A percentile compares a stretch with the other conserved stretches of the same genome.
phyloP scores from a whole-genome alignment of 1,140 invertebrate genomes.

The Heterodera carotae region DNA sequence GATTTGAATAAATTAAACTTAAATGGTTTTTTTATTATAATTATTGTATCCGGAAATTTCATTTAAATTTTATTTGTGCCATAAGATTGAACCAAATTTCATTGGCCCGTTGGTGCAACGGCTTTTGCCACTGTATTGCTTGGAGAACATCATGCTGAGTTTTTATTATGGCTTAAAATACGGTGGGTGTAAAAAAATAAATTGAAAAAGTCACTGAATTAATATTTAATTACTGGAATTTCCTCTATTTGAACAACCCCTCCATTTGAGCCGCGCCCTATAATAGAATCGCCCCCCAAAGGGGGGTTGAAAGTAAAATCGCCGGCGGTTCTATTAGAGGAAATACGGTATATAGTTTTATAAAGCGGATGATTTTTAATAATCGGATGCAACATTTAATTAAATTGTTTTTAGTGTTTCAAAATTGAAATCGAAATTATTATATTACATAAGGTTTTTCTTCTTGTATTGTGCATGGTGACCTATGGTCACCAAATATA shows the following conservation, averaged over 20 bases:
- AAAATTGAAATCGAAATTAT: background rate
- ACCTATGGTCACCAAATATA: slow-evolving; percentile 53
- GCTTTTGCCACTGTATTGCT: slow-evolving; percentile 31
- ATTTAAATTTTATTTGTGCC: too few species aligned
- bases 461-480: slow-evolving; percentile 43
- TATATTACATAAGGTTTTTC: slow-evolving; percentile 38
- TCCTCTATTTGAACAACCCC: too few species aligned
- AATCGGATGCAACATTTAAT: too few species aligned
- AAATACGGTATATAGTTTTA: slow-evolving; percentile 24
- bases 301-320: too few species aligned
- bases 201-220: too few species aligned
- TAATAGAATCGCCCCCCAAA: too few species aligned
- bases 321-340: too few species aligned
- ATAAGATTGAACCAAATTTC: slow-evolving; percentile 47
- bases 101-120: slow-evolving; percentile 39
- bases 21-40: background rate
- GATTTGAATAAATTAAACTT: background rate
- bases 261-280: too few species aligned
- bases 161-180: slow-evolving; percentile 35
- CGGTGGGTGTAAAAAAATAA: slow-evolving; percentile 28
- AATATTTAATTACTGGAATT: too few species aligned
- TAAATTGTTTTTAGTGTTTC: slow-evolving; percentile 6
- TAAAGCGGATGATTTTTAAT: slow-evolving; percentile 24
- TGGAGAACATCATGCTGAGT: background rate
- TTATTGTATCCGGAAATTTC: slow-evolving; percentile 14